Conservation (phyloP, 1,140 invertebrate species). For the Leucophenga varia region DNA sequence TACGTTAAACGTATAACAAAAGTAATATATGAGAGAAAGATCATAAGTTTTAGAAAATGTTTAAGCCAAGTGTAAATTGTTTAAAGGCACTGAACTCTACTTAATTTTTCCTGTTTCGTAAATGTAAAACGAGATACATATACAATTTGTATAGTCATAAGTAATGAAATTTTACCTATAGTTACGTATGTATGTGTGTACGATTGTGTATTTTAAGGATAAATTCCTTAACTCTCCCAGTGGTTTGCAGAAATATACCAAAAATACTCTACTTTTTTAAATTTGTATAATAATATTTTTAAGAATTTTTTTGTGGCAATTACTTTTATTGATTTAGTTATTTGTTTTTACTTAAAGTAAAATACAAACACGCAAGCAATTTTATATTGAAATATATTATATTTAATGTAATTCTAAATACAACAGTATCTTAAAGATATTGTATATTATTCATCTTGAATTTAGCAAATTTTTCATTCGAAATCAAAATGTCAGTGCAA, state of each 20-base stretch:
- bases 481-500: conserved; percentile 38
- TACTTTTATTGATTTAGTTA: conserved; percentile 44
- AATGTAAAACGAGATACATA: conserved; percentile 13
- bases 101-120: conserved; percentile 42
- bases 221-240: conserved; percentile 30
- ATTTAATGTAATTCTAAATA: conserved; percentile 14
- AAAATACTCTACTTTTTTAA: conserved; percentile 48
- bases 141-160: neutral
- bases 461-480: conserved; percentile 48
- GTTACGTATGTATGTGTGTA: conserved; percentile 25
- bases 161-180: conserved; percentile 8
- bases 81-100: conserved; percentile 54
- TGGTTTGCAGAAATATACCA: conserved; percentile 53
- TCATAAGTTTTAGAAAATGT: neutral
- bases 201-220: conserved; percentile 13
- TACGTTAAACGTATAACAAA: conserved; percentile 4
- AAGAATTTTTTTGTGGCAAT: conserved; percentile 34
- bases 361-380: conserved; percentile 29
- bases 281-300: conserved; percentile 1
- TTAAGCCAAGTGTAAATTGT: conserved; percentile 31
- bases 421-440: conserved; percentile 31
- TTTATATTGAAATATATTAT: conserved; percentile 20
- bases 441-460: conserved; percentile 25
- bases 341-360: conserved; percentile 52
- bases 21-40: neutral